Evolutionary conservation across 2,113 vertebrate species (phyloP).

Genomic region (Pseudopodoces humilis): DNA sequence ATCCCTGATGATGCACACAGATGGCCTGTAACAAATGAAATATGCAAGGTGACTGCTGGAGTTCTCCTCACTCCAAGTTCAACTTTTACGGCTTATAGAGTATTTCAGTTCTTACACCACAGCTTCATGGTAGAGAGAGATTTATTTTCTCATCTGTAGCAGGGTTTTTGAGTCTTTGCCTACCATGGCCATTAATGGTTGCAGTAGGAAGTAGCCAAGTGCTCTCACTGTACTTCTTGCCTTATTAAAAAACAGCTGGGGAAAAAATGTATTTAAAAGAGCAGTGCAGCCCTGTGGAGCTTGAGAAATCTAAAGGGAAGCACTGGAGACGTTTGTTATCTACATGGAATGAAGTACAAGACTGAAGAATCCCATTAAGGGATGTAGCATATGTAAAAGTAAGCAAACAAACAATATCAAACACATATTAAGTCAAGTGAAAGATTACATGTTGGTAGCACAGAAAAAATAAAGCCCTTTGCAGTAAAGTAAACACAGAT

Average conservation of each 20-base stretch:
- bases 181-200: not conserved
- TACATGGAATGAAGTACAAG: not conserved
- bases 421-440: constrained; percentile 18
- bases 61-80: constrained; percentile 37
- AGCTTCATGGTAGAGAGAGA: not conserved
- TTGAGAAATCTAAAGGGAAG: not conserved
- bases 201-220: not conserved
- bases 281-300: not conserved
- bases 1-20: constrained; percentile 59
- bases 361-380: not conserved
- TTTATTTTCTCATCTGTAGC: constrained; percentile 4
- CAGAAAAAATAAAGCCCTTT: not conserved
- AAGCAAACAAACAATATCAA: constrained; percentile 22
- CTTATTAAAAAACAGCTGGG: not conserved
- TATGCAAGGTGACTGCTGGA: constrained; percentile 49
- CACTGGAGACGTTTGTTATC: not conserved
- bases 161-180: constrained; percentile 1
- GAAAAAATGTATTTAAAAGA: not conserved
- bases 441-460: constrained; percentile 17
- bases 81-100: constrained; percentile 25
- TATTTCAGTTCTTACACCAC: not conserved
- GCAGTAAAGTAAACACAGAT: constrained; percentile 32
- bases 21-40: constrained; percentile 64
- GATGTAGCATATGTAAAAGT: constrained; percentile 27
- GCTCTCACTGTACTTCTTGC: not conserved